Evolutionary conservation across 2,888 invertebrate species (phyloP).

Genomic region (Pheosia tremula): DNA sequence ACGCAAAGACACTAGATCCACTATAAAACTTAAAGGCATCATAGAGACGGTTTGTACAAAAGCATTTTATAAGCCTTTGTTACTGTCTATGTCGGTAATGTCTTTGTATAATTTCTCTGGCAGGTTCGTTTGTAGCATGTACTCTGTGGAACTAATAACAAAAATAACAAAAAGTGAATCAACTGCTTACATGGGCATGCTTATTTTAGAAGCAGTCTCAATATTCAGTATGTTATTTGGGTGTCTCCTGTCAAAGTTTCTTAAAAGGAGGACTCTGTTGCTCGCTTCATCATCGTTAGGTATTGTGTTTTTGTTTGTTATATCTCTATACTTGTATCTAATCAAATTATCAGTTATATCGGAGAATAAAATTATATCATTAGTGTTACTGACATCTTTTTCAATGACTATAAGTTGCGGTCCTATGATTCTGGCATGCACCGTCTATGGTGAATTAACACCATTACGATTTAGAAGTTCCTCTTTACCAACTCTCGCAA

Average conservation of each 20-base stretch:
- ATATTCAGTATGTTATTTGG: constrained; percentile 45
- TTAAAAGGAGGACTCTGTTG: constrained; percentile 43
- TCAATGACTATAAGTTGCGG: constrained; percentile 50
- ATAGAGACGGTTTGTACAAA: constrained; percentile 38
- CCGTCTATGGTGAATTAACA: constrained; percentile 48
- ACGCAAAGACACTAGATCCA: constrained; percentile 20
- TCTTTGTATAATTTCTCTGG: constrained; percentile 58
- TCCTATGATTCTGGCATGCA: constrained; percentile 47
- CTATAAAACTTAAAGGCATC: constrained; percentile 32
- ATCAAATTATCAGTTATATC: constrained; percentile 34
- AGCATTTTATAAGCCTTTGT: constrained; percentile 55
- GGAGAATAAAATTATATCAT: constrained; percentile 42
- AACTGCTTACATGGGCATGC: constrained; percentile 52
- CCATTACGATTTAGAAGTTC: constrained; percentile 42
- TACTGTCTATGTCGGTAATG: constrained; percentile 47
- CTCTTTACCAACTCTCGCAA: constrained; percentile 37
- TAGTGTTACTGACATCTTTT: constrained; percentile 44
- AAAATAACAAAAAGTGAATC: constrained; percentile 42
- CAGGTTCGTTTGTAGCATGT: constrained; percentile 52
- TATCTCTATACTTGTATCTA: constrained; percentile 50
- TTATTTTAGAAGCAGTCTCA: constrained; percentile 52
- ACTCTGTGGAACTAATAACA: constrained; percentile 43
- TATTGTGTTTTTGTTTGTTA: constrained; percentile 41
- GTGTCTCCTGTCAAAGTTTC: constrained; percentile 37
- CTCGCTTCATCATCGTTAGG: constrained; percentile 42